Evolutionary conservation across 2,888 invertebrate species (phyloP).

Genomic region (Volucella inanis): DNA sequence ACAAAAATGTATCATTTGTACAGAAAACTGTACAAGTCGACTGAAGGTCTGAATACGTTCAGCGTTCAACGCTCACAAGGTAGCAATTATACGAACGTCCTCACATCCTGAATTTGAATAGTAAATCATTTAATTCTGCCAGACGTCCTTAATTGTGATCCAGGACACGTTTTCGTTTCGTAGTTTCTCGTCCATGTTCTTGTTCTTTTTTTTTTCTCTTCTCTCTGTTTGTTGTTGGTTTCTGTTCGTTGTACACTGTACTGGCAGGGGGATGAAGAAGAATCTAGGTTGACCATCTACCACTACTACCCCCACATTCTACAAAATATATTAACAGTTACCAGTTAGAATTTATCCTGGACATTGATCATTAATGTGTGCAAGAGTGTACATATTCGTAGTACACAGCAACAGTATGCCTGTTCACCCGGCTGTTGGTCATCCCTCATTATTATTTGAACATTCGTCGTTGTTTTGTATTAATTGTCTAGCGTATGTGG

Average conservation of each 20-base stretch:
- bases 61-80: constrained; percentile 33
- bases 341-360: constrained; percentile 71
- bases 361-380: constrained; percentile 72
- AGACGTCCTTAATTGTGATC: constrained; percentile 78
- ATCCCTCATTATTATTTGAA: constrained; percentile 71
- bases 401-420: not conserved
- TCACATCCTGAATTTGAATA: constrained; percentile 76
- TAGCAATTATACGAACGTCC: constrained; percentile 65
- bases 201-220: constrained; percentile 28
- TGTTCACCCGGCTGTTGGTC: constrained; percentile 25
- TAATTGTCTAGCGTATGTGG: constrained; percentile 54
- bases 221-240: constrained; percentile 4
- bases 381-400: constrained; percentile 16
- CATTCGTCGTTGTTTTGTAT: constrained; percentile 68
- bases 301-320: constrained; percentile 25
- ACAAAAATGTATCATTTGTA: constrained; percentile 55
- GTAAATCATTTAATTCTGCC: constrained; percentile 77
- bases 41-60: constrained; percentile 2
- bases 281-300: constrained; percentile 34
- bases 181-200: constrained; percentile 62
- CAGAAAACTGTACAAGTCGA: not conserved
- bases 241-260: not conserved
- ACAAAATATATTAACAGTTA: constrained; percentile 67
- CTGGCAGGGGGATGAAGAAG: constrained; percentile 21
- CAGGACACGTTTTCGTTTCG: constrained; percentile 76